These are phyloP conservation scores for Trialeurodes vaporariorum DNA, from an alignment of 1,140 invertebrate genomes.

Conservation along the genomic window DNA sequence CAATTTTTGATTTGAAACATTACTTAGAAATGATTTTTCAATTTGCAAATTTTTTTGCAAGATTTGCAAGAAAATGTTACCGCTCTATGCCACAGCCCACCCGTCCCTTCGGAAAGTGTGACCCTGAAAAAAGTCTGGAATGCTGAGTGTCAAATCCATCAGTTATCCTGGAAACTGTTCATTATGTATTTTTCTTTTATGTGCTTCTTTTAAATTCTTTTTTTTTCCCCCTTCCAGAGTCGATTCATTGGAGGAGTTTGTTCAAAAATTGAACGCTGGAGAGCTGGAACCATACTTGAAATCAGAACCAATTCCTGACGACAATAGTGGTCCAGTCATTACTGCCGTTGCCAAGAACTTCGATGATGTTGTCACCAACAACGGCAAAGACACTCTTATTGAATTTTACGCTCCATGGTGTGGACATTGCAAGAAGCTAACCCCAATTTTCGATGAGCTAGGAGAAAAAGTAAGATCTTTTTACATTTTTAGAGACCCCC, in stretches of 20 bases:
- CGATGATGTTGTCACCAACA: constrained; percentile 85
- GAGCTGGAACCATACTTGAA: constrained; percentile 88
- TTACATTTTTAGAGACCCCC: constrained; percentile 17
- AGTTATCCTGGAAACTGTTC: no score
- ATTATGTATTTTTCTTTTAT: no score
- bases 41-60: no score
- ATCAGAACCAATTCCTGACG: constrained; percentile 84
- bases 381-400: constrained; percentile 84
- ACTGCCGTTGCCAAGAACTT: constrained; percentile 95
- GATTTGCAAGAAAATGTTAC: no score
- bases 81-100: no score
- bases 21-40: no score
- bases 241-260: constrained; percentile 78
- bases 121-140: no score
- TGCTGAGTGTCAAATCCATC: no score
- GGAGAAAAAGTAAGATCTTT: constrained; percentile 59
- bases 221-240: constrained; percentile 43
- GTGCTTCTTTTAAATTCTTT: no score
- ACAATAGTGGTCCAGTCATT: constrained; percentile 73
- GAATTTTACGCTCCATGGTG: constrained; percentile 99
- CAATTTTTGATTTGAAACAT: no score
- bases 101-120: no score
- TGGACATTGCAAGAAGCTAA: constrained; percentile 94
- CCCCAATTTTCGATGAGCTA: constrained; percentile 88
- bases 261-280: constrained; percentile 69